These are phyloP conservation scores for Amazonetta brasiliensis DNA, from an alignment of 2,797 vertebrate species.

Conservation along the genomic window DNA sequence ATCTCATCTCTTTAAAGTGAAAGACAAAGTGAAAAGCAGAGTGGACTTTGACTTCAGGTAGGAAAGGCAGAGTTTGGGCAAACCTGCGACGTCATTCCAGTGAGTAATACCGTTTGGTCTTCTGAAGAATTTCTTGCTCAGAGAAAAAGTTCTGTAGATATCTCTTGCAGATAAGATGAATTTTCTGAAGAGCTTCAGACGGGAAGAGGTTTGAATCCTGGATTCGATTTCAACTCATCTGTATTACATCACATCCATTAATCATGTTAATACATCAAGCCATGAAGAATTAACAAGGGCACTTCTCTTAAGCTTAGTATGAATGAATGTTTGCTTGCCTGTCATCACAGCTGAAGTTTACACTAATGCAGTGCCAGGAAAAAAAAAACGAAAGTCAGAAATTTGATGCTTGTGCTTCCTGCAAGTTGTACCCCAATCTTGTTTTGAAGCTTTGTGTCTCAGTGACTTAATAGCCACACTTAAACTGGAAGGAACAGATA, in stretches of 20 bases:
- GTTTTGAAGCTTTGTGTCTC: slow-evolving; percentile 23
- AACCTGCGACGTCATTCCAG: background rate
- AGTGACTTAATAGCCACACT: background rate
- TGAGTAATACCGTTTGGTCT: background rate
- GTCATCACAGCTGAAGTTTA: slow-evolving; percentile 4
- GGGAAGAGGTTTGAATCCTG: background rate
- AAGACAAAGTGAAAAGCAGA: background rate
- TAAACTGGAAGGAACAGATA: background rate
- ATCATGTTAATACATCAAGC: background rate
- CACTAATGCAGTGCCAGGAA: background rate
- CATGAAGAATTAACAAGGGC: background rate
- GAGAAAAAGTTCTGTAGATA: background rate
- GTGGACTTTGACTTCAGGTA: background rate
- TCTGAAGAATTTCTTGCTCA: background rate
- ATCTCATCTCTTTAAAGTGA: background rate
- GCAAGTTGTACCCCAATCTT: slow-evolving; percentile 16
- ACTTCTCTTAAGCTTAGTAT: background rate
- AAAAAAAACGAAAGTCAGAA: background rate
- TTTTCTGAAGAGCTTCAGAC: background rate
- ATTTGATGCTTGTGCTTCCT: slow-evolving; percentile 30
- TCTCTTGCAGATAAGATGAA: background rate
- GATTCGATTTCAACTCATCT: background rate
- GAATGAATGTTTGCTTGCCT: background rate
- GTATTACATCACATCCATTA: background rate
- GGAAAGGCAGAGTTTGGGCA: background rate